These are phyloP conservation scores for Colinus virginianus DNA, from an alignment of 2,113 vertebrate genomes.

Conservation along the genomic window DNA sequence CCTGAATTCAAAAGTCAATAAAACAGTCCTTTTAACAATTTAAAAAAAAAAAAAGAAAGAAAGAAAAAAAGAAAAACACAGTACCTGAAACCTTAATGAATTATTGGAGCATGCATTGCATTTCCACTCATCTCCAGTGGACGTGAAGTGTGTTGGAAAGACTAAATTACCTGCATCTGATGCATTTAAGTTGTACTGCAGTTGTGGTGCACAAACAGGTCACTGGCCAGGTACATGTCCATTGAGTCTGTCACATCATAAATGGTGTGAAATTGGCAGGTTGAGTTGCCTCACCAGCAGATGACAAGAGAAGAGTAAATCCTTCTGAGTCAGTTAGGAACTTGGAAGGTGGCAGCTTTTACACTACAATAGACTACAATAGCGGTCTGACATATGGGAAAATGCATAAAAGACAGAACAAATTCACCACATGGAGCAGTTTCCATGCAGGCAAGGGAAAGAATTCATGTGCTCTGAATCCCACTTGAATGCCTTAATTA, in stretches of 20 bases:
- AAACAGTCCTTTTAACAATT: background rate
- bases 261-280: background rate
- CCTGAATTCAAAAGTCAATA: background rate
- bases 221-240: fast-evolving
- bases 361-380: background rate
- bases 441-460: background rate
- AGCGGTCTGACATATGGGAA: background rate
- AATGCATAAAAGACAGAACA: background rate
- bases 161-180: fast-evolving
- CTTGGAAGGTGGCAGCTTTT: background rate
- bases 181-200: background rate
- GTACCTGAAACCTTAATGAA: background rate
- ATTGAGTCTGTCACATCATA: background rate
- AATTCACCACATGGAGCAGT: background rate
- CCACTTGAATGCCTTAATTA: background rate
- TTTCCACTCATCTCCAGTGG: background rate
- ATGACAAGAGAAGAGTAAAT: background rate
- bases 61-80: background rate
- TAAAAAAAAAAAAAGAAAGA: background rate
- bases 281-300: background rate
- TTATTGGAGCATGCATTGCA: background rate
- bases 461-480: background rate
- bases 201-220: background rate
- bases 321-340: background rate
- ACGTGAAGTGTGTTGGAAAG: background rate